Evolutionary conservation across 2,113 vertebrate species (phyloP).

Genomic region (Oryzias javanicus): DNA sequence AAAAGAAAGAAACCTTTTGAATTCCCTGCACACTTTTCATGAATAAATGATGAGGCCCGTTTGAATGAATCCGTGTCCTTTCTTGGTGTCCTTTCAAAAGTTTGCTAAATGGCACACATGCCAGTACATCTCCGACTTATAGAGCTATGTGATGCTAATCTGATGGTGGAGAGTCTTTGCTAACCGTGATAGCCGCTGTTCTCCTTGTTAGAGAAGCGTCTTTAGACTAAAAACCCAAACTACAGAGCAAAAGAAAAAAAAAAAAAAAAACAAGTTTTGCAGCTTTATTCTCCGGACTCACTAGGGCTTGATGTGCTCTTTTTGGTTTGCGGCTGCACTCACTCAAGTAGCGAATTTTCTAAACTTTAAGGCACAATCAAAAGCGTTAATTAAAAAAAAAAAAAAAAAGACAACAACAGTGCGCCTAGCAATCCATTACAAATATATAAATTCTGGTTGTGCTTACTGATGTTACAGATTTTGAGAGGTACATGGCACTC

Average conservation of each 20-base stretch:
- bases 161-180: slow-evolving; percentile 37
- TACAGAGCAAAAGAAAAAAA: neutral
- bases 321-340: neutral
- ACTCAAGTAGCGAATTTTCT: neutral
- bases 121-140: slow-evolving; percentile 11
- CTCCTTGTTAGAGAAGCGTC: slow-evolving; percentile 13
- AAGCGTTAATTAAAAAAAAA: neutral
- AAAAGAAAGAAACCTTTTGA: slow-evolving; percentile 53
- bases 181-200: slow-evolving; percentile 13
- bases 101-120: slow-evolving; percentile 63
- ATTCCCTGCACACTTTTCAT: slow-evolving; percentile 56
- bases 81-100: slow-evolving; percentile 64
- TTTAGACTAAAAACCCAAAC: slow-evolving; percentile 21
- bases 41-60: slow-evolving; percentile 67
- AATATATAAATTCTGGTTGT: neutral
- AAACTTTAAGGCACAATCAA: neutral
- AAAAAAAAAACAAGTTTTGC: no score
- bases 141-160: slow-evolving; percentile 51
- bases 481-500: no score
- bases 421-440: no score
- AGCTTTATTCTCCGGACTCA: neutral
- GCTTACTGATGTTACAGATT: no score
- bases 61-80: slow-evolving; percentile 63
- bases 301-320: slow-evolving; percentile 1
- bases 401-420: neutral